Base-by-base conservation (phyloP, 2,113 vertebrate genomes). In the Redunca redunca region DNA sequence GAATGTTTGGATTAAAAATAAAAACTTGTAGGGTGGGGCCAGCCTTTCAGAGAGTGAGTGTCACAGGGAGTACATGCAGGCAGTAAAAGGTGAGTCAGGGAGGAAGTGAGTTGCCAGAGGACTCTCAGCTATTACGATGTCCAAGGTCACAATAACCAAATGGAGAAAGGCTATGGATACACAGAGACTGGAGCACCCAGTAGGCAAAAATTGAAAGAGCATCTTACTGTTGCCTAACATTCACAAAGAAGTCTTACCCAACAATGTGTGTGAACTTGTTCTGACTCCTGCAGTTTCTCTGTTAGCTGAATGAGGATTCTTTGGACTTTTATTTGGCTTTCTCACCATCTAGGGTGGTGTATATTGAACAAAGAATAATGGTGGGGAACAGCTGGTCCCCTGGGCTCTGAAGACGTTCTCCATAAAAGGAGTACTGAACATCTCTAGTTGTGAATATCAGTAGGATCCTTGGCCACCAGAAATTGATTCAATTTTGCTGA, bases 131-230 rank as follows among this genome's bases (percentile, higher is more conserved):
- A 25, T 17, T 95, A 88, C 81, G 52, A 36, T 33, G 43, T 40
- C 33, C 53, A 50, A 92, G 40, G 11, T 97, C 64, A 90, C 88
- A 94, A 50, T 3, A 96, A n/a, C 85, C 87, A 92, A 94, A 85
- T 58, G 46, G 53, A 85, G 40, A 91, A 91, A 92, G 36, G 16
- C 14, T 50, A 16, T 50, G 46, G 36, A 50, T 5, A 7, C 21
- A 46, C 12, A 58, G 43, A 4, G 9, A 55, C 12, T 84, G 50
- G 36, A 77, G 43, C 87, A 14, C 5, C 12, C 48, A 14, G 36
- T 13, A 17, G 26, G 60, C 10, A 86, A 87, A n/a, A 83, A 77
- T 3, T 40, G 84, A 85, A 87, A 77, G 64, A 7, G 11, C 26
- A 58, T 60, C 83, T 93, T 91, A 19, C 40, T 25, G 3, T 58